Evolutionary conservation across 2,113 vertebrate species (phyloP).

Genomic region (Aepyceros melampus): DNA sequence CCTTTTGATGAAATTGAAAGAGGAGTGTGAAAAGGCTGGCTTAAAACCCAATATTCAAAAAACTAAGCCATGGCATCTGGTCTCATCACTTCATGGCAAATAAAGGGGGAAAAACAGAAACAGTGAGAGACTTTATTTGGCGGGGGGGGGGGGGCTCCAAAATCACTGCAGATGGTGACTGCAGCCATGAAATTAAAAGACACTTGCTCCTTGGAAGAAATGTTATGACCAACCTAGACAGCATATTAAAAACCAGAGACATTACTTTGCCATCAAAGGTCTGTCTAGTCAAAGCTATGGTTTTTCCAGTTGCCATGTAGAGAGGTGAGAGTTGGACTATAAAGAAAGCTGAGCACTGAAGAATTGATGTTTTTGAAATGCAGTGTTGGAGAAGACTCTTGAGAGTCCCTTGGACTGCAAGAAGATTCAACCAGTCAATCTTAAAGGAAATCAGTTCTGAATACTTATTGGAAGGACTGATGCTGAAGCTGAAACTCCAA

Average conservation of each 20-base stretch:
- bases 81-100: not conserved
- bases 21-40: not conserved
- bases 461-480: not conserved
- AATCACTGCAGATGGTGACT: not conserved
- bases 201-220: not conserved
- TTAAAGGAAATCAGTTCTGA: not conserved
- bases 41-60: not conserved
- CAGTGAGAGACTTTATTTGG: not conserved
- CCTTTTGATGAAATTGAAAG: not conserved
- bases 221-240: not conserved
- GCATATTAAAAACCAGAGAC: not conserved
- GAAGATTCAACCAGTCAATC: not conserved
- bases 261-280: not conserved
- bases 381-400: not conserved
- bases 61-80: not conserved
- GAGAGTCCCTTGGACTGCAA: not conserved
- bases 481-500: not conserved
- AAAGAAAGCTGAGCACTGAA: not conserved
- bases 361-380: not conserved
- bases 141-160: not conserved
- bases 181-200: not conserved
- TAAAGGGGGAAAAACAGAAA: not conserved
- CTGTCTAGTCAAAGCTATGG: not conserved
- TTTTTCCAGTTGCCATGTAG: not conserved
- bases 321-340: not conserved